These are phyloP conservation scores for Lutraria rhynchaena DNA, from an alignment of 1,140 invertebrate species.

Conservation along the genomic window DNA sequence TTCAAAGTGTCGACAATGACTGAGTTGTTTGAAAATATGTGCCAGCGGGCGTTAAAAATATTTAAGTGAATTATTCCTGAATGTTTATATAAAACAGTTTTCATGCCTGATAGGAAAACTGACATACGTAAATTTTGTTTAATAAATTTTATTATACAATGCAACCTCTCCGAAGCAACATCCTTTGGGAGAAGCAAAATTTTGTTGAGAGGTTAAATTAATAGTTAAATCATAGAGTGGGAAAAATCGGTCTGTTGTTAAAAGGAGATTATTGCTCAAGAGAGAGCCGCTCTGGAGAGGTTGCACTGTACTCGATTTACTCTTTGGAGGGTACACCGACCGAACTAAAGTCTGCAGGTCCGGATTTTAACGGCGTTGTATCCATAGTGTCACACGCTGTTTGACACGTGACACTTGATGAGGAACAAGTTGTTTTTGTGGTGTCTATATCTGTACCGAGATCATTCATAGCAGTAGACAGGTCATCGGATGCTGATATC, in stretches of 20 bases:
- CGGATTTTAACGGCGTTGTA: constrained; percentile 40
- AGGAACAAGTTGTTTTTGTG: constrained; percentile 61
- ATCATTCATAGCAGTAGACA: constrained; percentile 52
- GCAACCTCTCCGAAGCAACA: too few relatives aligned
- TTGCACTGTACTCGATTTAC: too few relatives aligned
- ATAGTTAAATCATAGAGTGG: too few relatives aligned
- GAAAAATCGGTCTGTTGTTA: too few relatives aligned
- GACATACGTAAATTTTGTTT: background rate
- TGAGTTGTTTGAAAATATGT: too few relatives aligned
- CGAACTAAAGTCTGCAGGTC: constrained; percentile 40
- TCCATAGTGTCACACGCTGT: constrained; percentile 62
- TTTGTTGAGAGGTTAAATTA: too few relatives aligned
- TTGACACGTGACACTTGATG: constrained; percentile 58
- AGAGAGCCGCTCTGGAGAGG: too few relatives aligned
- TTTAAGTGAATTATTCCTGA: background rate
- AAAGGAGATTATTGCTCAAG: too few relatives aligned
- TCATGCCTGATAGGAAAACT: background rate
- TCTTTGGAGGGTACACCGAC: background rate
- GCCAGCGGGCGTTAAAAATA: too few relatives aligned
- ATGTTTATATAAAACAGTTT: background rate
- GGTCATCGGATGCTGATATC: constrained; percentile 49
- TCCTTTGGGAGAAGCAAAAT: too few relatives aligned
- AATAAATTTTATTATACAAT: too few relatives aligned
- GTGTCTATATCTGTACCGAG: constrained; percentile 58
- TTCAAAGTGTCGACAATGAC: too few relatives aligned